A percentile compares a stretch with the other conserved stretches of the same genome.
Conservation (phyloP, 2,888 invertebrate species). For the Eristalinus aeneus region DNA sequence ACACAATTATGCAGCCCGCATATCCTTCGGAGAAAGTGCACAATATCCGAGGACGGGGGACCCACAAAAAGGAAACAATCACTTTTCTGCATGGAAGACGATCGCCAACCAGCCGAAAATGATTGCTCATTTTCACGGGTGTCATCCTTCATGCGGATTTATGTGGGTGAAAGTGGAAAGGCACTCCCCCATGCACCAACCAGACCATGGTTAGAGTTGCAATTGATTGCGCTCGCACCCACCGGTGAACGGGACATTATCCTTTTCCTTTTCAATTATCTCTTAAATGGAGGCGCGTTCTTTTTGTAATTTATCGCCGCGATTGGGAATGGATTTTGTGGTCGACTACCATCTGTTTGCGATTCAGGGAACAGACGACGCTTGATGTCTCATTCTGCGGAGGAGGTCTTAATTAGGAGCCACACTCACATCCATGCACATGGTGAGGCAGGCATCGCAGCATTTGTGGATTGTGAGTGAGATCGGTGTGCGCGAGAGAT, state of each 20-base stretch:
- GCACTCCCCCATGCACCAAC: constrained; percentile 38
- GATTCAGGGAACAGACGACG: constrained; percentile 26
- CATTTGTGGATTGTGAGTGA: constrained; percentile 61
- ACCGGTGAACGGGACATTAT: background rate
- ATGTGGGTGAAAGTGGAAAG: constrained; percentile 59
- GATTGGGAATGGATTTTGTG: constrained; percentile 41
- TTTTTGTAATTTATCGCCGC: constrained; percentile 14
- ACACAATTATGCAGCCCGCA: constrained; percentile 50
- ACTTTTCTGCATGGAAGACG: background rate
- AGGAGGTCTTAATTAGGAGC: constrained; percentile 64
- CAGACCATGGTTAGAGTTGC: constrained; percentile 11
- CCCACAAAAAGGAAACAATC: constrained; percentile 18
- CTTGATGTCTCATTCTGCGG: background rate
- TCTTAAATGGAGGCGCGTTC: constrained; percentile 47
- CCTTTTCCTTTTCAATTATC: constrained; percentile 43
- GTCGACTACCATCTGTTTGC: constrained; percentile 54
- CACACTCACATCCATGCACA: background rate
- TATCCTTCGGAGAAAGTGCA: constrained; percentile 21
- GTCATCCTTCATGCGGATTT: constrained; percentile 29
- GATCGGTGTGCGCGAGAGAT: constrained; percentile 41
- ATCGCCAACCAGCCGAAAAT: background rate
- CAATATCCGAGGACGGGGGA: background rate
- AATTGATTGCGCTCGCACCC: background rate
- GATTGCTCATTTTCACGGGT: constrained; percentile 4
- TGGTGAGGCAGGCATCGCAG: constrained; percentile 19